Evolutionary conservation across 2,113 vertebrate species (phyloP).

Genomic region (Muntiacus reevesi): DNA sequence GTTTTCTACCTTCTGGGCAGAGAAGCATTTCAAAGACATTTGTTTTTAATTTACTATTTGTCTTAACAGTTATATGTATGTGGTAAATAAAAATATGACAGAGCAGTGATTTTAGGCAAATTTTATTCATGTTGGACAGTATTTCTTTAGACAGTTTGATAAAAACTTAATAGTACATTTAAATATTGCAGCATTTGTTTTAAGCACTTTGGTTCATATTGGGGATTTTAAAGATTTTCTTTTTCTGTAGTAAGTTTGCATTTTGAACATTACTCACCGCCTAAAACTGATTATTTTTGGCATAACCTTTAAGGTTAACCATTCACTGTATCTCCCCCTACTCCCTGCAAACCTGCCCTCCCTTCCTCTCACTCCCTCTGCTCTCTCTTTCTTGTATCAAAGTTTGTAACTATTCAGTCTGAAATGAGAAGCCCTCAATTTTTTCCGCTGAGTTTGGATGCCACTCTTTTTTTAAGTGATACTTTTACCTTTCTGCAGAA

Average conservation of each 20-base stretch:
- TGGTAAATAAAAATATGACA: slow-evolving; percentile 15
- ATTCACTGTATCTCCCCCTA: background rate
- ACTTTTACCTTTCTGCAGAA: slow-evolving; percentile 36
- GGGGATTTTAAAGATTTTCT: background rate
- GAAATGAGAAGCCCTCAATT: background rate
- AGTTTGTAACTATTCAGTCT: background rate
- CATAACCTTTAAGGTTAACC: background rate
- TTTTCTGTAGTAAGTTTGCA: background rate
- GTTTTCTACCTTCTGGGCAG: slow-evolving; percentile 2
- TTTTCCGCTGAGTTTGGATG: background rate
- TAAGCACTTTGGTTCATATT: background rate
- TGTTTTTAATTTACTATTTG: slow-evolving; percentile 1
- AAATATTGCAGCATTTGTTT: background rate
- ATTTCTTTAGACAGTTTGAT: slow-evolving; percentile 35
- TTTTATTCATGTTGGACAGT: background rate
- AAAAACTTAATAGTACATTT: slow-evolving; percentile 30
- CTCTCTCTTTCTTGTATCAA: background rate
- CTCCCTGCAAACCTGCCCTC: background rate
- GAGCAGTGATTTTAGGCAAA: background rate
- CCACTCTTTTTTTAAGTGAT: background rate
- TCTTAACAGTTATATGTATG: background rate
- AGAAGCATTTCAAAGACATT: background rate
- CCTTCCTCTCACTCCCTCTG: background rate
- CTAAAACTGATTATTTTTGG: background rate
- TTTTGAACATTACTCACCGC: background rate